Percentiles rank a stretch among this genome's conserved stretches.
phyloP scores from a whole-genome alignment of 2,888 invertebrate genomes.

The Liodrosophila aerea region DNA sequence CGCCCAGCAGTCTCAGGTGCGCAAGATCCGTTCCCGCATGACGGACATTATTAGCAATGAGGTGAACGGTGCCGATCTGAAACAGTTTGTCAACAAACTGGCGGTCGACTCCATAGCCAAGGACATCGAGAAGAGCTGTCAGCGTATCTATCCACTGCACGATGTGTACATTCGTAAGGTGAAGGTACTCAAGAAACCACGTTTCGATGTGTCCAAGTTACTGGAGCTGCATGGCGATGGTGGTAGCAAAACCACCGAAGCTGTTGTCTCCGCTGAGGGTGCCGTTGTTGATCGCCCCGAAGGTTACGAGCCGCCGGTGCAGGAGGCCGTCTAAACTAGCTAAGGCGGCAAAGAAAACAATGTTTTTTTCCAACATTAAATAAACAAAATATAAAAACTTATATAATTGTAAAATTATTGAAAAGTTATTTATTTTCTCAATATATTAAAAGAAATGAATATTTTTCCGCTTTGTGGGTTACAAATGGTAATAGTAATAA shows the following conservation, averaged over 20 bases:
- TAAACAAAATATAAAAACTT: no score
- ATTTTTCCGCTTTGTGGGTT: no score
- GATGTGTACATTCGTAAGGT: constrained; percentile 99
- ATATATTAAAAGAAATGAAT: no score
- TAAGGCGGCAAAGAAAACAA: no score
- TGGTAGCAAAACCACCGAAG: constrained; percentile 87
- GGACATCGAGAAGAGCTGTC: constrained; percentile 99
- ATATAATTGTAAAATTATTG: no score
- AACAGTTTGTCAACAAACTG: constrained; percentile 97
- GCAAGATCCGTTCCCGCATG: constrained; percentile 98
- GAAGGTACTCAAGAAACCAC: constrained; percentile 99
- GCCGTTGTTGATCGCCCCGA: constrained; percentile 95
- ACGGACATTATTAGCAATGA: constrained; percentile 97
- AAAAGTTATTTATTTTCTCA: no score
- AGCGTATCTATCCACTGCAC: constrained; percentile 97
- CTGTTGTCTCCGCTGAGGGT: constrained; percentile 87
- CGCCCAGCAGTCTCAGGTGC: constrained; percentile 98
- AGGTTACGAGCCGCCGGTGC: constrained; percentile 99
- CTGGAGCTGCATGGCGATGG: constrained; percentile 98
- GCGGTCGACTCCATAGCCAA: constrained; percentile 99
- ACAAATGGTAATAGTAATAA: no score
- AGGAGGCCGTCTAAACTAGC: constrained; percentile 97
- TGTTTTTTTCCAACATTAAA: no score
- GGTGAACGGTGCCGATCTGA: constrained; percentile 94
- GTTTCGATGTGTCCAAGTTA: constrained; percentile 97